Base-by-base conservation (phyloP, 2,113 vertebrate genomes). In the Acanthisitta chloris region DNA sequence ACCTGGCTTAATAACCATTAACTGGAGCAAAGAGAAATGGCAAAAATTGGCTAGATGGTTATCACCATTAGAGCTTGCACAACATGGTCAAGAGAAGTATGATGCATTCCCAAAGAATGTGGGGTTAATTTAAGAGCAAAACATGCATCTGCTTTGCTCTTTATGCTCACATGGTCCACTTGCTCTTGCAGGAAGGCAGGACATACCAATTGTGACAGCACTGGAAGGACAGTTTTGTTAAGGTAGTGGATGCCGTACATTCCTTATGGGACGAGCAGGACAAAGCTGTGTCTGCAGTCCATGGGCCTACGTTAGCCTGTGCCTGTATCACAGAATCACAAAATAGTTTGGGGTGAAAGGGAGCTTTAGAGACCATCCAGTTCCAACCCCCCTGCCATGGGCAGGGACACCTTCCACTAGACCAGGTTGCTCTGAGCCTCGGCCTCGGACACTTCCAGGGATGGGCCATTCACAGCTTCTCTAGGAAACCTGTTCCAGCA, bases 301-400 rank as follows among this genome's bases (percentile, higher is more conserved):
- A 8, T 28, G n/a, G 20, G 29, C 25, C 38, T 52, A 8, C 1
- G 0, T 12, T 3, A 55, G 43, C 0, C 0, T 17, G 12, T 29
- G 21, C 17, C 38, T 51, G 36, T 46, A 48, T 24, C 55, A 58
- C 14, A 34, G n/a, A 34, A 58, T 58, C 55, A 34, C n/a, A 58
- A 21, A 34, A 34, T 34, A n/a, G 33, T 34, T 58, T 34, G 33
- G 8, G 55, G n/a, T 58, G 55, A 21, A 34, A 58, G 14, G 55
- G 21, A 24, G n/a, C 33, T 21, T 58, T 58, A 58, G 24, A 34
- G 20, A 58, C 55, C 55, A 58, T 10, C 9, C 34, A 34, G n/a
- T 14, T 58, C 55, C 21, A n/a, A 34, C 24, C 14, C 14, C 55
- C n/a, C n/a, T 34, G 55, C 8, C n/a, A 58, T 58, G 21, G 13